These are phyloP conservation scores for Caenorhabditis brenneri DNA, from an alignment of 1,140 invertebrate genomes.

Conservation along the genomic window DNA sequence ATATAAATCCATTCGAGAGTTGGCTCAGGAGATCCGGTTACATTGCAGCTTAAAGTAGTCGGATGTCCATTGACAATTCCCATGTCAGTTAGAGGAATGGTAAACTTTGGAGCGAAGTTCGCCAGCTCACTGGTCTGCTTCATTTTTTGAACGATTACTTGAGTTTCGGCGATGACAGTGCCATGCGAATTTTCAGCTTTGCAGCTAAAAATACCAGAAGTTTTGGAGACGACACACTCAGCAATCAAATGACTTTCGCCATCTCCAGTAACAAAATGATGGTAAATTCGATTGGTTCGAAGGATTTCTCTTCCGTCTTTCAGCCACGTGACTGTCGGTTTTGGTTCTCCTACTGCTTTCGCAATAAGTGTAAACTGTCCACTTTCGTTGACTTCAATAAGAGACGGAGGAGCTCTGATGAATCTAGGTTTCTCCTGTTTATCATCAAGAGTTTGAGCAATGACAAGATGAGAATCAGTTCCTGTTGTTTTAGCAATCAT, in stretches of 20 bases:
- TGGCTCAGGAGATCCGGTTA: constrained; percentile 57
- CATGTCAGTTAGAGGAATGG: constrained; percentile 50
- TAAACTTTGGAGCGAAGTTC: constrained; percentile 55
- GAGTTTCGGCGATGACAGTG: constrained; percentile 48
- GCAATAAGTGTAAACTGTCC: constrained; percentile 51
- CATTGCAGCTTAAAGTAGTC: constrained; percentile 55
- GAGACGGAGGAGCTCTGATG: constrained; percentile 49
- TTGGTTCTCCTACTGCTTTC: constrained; percentile 57
- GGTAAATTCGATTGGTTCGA: constrained; percentile 53
- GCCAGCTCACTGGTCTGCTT: background rate
- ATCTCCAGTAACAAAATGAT: constrained; percentile 55
- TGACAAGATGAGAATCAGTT: constrained; percentile 60
- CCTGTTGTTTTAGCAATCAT: constrained; percentile 59
- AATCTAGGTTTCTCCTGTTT: constrained; percentile 53
- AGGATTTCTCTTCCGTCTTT: constrained; percentile 53
- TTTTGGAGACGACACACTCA: constrained; percentile 59
- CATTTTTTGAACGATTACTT: constrained; percentile 52
- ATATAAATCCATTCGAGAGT: constrained; percentile 58
- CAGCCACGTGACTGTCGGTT: constrained; percentile 57
- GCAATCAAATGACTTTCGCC: constrained; percentile 55
- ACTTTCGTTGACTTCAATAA: constrained; percentile 59
- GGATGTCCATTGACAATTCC: constrained; percentile 58
- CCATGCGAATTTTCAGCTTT: constrained; percentile 58
- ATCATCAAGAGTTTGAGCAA: constrained; percentile 50
- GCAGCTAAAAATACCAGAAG: constrained; percentile 59